Evolutionary conservation across 2,113 vertebrate genomes (phyloP), one percentile per base, ranked within the genome.

Genomic region (Meles meles): DNA sequence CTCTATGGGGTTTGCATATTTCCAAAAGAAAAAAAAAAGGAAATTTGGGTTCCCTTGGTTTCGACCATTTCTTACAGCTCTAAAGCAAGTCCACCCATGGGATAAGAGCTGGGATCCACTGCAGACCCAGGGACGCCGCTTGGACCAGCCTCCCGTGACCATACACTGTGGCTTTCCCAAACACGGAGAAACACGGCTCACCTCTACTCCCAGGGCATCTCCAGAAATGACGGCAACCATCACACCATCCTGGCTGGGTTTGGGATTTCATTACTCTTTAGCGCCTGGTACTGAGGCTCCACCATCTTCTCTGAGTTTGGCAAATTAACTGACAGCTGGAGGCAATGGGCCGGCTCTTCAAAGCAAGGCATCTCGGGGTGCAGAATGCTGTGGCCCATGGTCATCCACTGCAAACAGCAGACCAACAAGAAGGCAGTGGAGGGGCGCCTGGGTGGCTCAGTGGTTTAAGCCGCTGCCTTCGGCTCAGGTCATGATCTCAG

Each of bases 311-410:
- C 99, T 65, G 98, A 97, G 39, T 98, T 98, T 14, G 97, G 97
- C 87, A 99, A 97, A 94, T 99, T 99, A 57, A 99, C 98, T 99
- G 99, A 99, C 7, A 99, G 99, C 97, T 99, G 99, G 34, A 99
- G 95, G 39, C 98, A 99, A 39, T 98, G 98, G 42, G 97, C 98
- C 0, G 98, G 98, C 96, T 99, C 99, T 37, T 99, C 98, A 3
- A 99, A 99, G 85, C 99, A 98, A 4, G 99, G 99, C 99, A 99
- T 99, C 97, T 99, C 99, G 0, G 98, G 98, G 29, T 99, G 99
- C 72, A 99, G 98, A 94, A 99, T 99, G 47, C 99, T 99, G 29
- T 98, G 96, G 17, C 99, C 99, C 10, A 99, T 99, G 0, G 99
- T 99, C 99, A 99, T 99, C 99, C 99, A 99, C 98, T 99, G 93